Evolutionary conservation across 2,797 vertebrate genomes (phyloP), one percentile per base, ranked within the genome.

Genomic region (Leptodactylus fallax): DNA sequence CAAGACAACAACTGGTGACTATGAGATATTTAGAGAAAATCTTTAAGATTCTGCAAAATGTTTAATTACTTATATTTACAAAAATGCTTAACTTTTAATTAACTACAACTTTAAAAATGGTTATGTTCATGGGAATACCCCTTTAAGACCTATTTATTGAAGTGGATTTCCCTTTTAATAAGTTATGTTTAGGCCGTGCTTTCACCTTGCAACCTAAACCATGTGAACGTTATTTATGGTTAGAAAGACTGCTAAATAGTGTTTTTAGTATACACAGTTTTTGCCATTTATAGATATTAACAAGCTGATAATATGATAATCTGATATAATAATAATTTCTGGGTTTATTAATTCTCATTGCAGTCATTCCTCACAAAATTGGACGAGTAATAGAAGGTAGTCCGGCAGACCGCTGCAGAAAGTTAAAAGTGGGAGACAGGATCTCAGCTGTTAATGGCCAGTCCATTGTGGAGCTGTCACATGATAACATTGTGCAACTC

Each of bases 291-390:
- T 47, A 23, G 36, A 9, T 72, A 47, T 21, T 17, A 14, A 47
- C 69, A 55, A 55, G n/a, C 21, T 25, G 21, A n/a, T 58, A 63
- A 36, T 56, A n/a, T n/a, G n/a, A n/a, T n/a, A n/a, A n/a, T n/a
- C n/a, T n/a, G n/a, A n/a, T n/a, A n/a, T n/a, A 17, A 51, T 51
- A 45, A 69, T 13, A 56, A 13, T 0, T 6, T 5, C 7, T 65
- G 51, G 21, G 21, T 49, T 90, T 90, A n/a, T 88, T n/a, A 36
- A 23, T 72, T 72, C 10, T 76, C 19, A 13, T 86, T 87, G 19
- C 85, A 99, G 98, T 99, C 49, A 99, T 99, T 86, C 98, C 98
- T 74, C 98, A 99, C 94, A 99, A 99, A 95, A 99, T 99, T 0
- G 98, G 98, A 13, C 97, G 98, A 9, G 96, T 99, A 49, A 99